Percentiles rank a stretch among this genome's conserved stretches.
Evolutionary conservation across 2,888 invertebrate species (phyloP).

Genomic region (Philhelius pedissequus): DNA sequence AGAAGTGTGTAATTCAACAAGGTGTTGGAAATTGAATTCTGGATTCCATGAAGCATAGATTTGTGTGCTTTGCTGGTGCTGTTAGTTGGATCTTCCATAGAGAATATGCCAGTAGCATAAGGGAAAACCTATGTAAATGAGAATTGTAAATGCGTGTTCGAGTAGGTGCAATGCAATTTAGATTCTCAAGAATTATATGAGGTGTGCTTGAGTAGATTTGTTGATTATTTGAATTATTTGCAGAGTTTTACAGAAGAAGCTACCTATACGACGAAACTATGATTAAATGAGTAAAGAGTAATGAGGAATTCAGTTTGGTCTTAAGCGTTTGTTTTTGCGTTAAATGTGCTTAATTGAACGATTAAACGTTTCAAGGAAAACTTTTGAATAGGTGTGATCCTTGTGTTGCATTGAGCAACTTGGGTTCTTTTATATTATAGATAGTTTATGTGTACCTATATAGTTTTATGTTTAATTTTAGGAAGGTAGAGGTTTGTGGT

Average conservation of each 20-base stretch:
- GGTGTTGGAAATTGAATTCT: slow-evolving; percentile 62
- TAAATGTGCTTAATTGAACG: neutral
- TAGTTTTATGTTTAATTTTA: no score
- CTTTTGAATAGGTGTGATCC: no score
- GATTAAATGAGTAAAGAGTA: slow-evolving; percentile 24
- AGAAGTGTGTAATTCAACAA: slow-evolving; percentile 48
- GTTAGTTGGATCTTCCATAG: neutral
- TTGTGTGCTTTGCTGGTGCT: neutral
- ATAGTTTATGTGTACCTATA: no score
- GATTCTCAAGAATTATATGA: slow-evolving; percentile 47
- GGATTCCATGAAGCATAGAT: slow-evolving; percentile 39
- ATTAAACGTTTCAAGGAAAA: neutral
- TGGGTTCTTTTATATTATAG: no score
- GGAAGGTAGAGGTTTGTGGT: no score
- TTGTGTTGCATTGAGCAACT: no score
- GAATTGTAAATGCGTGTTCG: slow-evolving; percentile 45
- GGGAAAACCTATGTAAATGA: slow-evolving; percentile 42
- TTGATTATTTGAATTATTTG: slow-evolving; percentile 47
- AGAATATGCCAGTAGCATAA: neutral
- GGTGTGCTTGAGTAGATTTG: slow-evolving; percentile 59
- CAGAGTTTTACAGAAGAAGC: slow-evolving; percentile 12
- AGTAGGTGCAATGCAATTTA: slow-evolving; percentile 60
- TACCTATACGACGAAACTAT: slow-evolving; percentile 32
- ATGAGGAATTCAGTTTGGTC: neutral
- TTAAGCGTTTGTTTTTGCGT: neutral